Percentiles rank a stretch among this genome's conserved stretches.
These are phyloP conservation scores for Congeria kusceri DNA, from an alignment of 2,888 invertebrate genomes.

Conservation along the genomic window DNA sequence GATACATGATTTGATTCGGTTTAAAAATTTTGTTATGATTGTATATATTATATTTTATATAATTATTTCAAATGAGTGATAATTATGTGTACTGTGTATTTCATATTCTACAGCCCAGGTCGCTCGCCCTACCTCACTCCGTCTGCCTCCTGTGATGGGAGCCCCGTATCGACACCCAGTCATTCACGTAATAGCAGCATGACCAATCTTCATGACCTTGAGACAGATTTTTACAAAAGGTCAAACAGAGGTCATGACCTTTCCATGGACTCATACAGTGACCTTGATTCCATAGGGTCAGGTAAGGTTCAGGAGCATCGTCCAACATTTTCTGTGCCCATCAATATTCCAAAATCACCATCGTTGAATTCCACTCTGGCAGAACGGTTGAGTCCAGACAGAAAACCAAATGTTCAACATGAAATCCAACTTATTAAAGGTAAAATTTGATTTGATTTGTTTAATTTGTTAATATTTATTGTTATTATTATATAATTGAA, in stretches of 20 bases:
- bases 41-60: no score
- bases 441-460: conserved; percentile 9
- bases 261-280: conserved; percentile 6
- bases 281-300: background rate
- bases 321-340: conserved; percentile 60
- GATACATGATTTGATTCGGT: no score
- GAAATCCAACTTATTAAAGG: conserved; percentile 74
- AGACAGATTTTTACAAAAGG: conserved; percentile 22
- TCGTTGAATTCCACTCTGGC: conserved; percentile 27
- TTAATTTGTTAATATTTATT: no score
- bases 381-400: conserved; percentile 60
- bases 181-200: conserved; percentile 76
- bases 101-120: conserved; percentile 65
- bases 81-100: background rate
- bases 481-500: no score
- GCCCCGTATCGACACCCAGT: conserved; percentile 78
- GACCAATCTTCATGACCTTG: conserved; percentile 66
- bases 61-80: background rate
- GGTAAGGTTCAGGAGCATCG: conserved; percentile 28
- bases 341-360: conserved; percentile 47
- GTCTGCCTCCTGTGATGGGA: conserved; percentile 77
- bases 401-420: conserved; percentile 54
- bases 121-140: conserved; percentile 69
- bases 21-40: no score
- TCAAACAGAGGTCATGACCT: conserved; percentile 17